phyloP scores from a whole-genome alignment of 2,888 invertebrate species.

The Idaea aversata region DNA sequence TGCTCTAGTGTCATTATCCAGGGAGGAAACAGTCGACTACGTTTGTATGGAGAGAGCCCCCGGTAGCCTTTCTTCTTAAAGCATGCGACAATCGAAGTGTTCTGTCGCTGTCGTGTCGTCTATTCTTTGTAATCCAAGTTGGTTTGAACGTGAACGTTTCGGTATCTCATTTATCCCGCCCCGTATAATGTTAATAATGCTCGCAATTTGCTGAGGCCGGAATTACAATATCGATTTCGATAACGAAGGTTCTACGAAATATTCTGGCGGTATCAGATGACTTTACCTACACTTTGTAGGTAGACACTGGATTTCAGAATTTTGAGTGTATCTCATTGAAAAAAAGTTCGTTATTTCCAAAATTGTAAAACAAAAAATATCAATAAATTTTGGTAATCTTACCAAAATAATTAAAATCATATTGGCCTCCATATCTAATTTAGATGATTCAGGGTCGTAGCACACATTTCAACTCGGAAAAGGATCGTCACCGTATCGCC shows the following conservation, averaged over 20 bases:
- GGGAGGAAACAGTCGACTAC: no score
- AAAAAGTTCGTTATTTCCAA: no score
- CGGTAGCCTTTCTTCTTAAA: no score
- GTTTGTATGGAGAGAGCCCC: no score
- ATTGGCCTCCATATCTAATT: no score
- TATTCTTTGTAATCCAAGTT: not conserved
- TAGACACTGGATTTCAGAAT: not conserved
- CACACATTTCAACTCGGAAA: no score
- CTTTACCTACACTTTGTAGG: not conserved
- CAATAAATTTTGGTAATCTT: no score
- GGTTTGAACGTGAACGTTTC: not conserved
- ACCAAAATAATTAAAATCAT: no score
- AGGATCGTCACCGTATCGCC: no score
- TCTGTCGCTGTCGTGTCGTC: not conserved
- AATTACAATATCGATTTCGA: constrained; percentile 1
- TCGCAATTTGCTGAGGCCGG: not conserved
- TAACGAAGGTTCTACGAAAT: not conserved
- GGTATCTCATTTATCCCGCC: constrained; percentile 1
- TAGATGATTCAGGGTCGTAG: no score
- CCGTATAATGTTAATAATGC: not conserved
- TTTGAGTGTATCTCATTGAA: not conserved
- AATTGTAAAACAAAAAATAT: no score
- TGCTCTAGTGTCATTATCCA: no score
- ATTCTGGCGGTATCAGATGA: not conserved
- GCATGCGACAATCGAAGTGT: not conserved